Percentiles rank a stretch among this genome's conserved stretches.
phyloP scores from a whole-genome alignment of 2,888 invertebrate species.

The Eurytoma adleriae region DNA sequence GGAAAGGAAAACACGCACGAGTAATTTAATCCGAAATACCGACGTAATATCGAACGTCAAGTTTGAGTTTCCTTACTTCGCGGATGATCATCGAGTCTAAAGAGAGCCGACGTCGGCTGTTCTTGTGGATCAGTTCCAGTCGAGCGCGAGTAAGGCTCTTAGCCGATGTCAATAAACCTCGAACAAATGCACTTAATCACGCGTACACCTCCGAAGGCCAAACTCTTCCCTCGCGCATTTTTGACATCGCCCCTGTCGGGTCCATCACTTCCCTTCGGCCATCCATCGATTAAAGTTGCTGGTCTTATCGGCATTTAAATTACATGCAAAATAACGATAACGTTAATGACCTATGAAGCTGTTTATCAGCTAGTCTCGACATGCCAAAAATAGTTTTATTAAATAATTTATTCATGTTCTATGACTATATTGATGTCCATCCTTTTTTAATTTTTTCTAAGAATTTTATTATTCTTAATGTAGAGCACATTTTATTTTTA shows the following conservation, averaged over 20 bases:
- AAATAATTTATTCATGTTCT: not conserved
- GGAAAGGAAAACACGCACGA: not conserved
- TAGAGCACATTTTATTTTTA: too few species aligned
- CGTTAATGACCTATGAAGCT: not conserved
- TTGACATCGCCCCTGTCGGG: constrained; percentile 14
- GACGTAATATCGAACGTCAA: constrained; percentile 19
- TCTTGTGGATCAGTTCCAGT: constrained; percentile 64
- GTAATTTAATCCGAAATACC: constrained; percentile 41
- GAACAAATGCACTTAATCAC: constrained; percentile 67
- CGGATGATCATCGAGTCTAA: constrained; percentile 57
- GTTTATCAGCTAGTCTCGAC: not conserved
- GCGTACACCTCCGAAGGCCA: constrained; percentile 56
- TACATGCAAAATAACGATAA: not conserved
- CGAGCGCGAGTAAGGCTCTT: constrained; percentile 63
- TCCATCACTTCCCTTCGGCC: constrained; percentile 35
- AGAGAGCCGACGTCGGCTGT: constrained; percentile 63
- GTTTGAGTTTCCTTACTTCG: constrained; percentile 42
- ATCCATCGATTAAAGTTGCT: constrained; percentile 27
- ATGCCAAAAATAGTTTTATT: too few species aligned
- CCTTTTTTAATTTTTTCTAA: too few species aligned
- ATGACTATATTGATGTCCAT: too few species aligned
- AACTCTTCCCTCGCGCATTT: constrained; percentile 26
- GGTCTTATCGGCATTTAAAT: not conserved
- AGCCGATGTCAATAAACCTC: constrained; percentile 65
- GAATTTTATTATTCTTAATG: too few species aligned